Base-by-base conservation (phyloP, 2,797 vertebrate species). In the Falco berigora region DNA sequence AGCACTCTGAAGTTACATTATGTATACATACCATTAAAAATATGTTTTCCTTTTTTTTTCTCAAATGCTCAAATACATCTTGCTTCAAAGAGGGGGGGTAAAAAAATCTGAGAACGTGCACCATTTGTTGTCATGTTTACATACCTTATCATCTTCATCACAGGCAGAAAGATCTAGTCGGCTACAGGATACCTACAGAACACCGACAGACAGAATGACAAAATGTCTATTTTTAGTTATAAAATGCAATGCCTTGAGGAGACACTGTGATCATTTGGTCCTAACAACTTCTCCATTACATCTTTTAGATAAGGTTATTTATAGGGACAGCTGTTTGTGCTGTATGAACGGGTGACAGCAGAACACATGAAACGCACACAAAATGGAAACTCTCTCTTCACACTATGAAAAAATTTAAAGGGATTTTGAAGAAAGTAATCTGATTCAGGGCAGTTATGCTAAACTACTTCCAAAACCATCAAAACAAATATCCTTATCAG, bases 121-220 rank as follows among this genome's bases (percentile, higher is more conserved):
- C 9, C 0, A 0, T 55, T 76, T 52, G 28, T 12, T 72, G 56
- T 34, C 47, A 36, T 0, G 4, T 66, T 59, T 55, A 40, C 96
- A 30, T 25, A 98, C 98, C 98, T 98, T 98, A 40, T 99, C 99
- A 93, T 99, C 99, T 90, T 99, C 99, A 30, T 99, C 99, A 74
- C 98, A 99, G 32, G 98, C 98, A 80, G 98, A 98, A 94, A 99
- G 98, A 94, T 99, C 99, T 69, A 98, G 97, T 97, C 98, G 98
- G 97, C 99, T 99, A 90, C 98, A 98, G 47, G 98, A 99, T 11
- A 98, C 98, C 99, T 99, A 86, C 1, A 87, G 95, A 86, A 97
- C 50, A 97, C 15, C 44, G 93, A 77, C 3, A 76, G 53, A 50
- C 17, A 90, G n/a, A 87, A 68, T 81, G 75, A 96, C 20, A 50